Evolutionary conservation across 2,797 vertebrate genomes (phyloP), one percentile per base, ranked within the genome.

Genomic region (Urophycis tenuis): DNA sequence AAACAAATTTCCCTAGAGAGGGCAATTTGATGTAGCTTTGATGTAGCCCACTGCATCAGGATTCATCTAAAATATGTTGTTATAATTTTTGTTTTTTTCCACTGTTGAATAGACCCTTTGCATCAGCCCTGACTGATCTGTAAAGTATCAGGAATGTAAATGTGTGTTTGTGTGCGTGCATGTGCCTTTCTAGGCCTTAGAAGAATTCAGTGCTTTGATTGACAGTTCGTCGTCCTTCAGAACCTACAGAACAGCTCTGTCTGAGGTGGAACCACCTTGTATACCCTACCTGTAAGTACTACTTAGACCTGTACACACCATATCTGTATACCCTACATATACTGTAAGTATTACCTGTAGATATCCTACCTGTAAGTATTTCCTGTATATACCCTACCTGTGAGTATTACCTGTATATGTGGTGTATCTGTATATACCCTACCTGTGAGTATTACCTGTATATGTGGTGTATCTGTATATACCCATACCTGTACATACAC

Each of bases 151-250:
- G 22, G 31, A 60, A 31, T 33, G 49, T 60, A 49, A 53, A 49
- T 49, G 41, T 34, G 31, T 75, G 74, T 64, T 31, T 75, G 45
- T 75, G 29, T 76, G 75, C 35, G 33, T 78, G 1, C 72, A 17
- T 74, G 3, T 79, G 29, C 76, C 29, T 75, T 35, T 49, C 64
- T 84, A 97, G 96, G 94, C 94, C 78, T 91, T 97, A 86, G 96
- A 96, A 1, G 96, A 97, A 83, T 96, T 94, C 92, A 95, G 96
- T 90, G 95, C 95, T 0, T 89, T 98, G 86, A 98, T 98, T 0
- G 96, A 98, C 94, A 98, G 96, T 87, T 97, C 96, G 0, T 98
- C 96, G 0, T 98, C 96, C 11, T 98, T 98, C 91, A 95, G 96
- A 1, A 93, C 94, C 8, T 98, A 98, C 88, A 92, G 96, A 72